phyloP scores from a whole-genome alignment of 2,888 invertebrate species.

The Volucella bombylans region DNA sequence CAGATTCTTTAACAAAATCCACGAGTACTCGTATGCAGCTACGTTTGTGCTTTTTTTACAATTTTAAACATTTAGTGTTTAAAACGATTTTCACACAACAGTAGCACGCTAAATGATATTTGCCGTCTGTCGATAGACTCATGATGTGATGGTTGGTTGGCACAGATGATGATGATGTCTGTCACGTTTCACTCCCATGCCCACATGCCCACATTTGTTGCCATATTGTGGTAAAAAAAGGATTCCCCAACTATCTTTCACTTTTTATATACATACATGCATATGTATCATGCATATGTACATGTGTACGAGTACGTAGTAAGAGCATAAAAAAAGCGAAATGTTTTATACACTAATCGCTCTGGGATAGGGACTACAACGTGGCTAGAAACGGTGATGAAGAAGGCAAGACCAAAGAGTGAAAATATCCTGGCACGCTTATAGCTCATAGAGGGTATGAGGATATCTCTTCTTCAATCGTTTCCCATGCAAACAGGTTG shows the following conservation, averaged over 20 bases:
- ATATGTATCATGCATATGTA: slow-evolving; percentile 2
- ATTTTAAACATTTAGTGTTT: slow-evolving; percentile 50
- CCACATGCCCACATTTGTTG: slow-evolving; percentile 3
- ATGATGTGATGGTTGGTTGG: slow-evolving; percentile 1
- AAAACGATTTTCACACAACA: slow-evolving; percentile 38
- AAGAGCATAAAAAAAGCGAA: slow-evolving; percentile 41
- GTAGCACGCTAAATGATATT: slow-evolving; percentile 35
- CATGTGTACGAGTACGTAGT: background rate
- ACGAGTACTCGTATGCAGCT: background rate
- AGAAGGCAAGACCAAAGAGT: slow-evolving; percentile 53
- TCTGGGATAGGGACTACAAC: slow-evolving; percentile 30
- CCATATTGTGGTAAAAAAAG: slow-evolving; percentile 11
- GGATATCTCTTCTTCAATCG: slow-evolving; percentile 62
- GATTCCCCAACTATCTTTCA: slow-evolving; percentile 38
- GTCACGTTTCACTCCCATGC: slow-evolving; percentile 49
- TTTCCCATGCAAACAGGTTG: slow-evolving; percentile 69
- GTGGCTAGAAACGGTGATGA: slow-evolving; percentile 43
- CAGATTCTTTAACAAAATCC: background rate
- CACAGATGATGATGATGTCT: slow-evolving; percentile 39
- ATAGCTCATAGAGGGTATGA: slow-evolving; percentile 53
- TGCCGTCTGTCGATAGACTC: slow-evolving; percentile 47
- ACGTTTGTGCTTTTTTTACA: slow-evolving; percentile 24
- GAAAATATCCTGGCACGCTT: slow-evolving; percentile 68
- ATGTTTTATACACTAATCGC: slow-evolving; percentile 63
- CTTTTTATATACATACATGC: slow-evolving; percentile 8